Evolutionary conservation across 2,797 vertebrate genomes (phyloP).

Genomic region (Centropyge bicolor): DNA sequence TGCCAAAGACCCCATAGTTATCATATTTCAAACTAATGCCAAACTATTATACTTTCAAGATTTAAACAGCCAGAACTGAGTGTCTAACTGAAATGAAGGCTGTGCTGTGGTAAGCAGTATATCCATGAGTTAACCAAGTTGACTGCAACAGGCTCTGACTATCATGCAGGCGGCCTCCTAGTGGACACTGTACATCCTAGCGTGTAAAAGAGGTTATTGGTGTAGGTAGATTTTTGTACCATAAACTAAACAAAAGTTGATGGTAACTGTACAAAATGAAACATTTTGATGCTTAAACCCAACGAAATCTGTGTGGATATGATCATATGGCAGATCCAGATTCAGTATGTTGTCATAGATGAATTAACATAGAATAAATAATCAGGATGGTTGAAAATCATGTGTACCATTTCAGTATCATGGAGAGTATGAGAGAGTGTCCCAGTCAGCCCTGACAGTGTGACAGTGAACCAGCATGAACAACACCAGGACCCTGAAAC

Average conservation of each 20-base stretch:
- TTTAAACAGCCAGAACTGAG: neutral
- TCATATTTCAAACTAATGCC: neutral
- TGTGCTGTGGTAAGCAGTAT: neutral
- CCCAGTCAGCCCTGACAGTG: no score
- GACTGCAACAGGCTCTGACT: neutral
- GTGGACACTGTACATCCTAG: neutral
- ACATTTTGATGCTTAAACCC: neutral
- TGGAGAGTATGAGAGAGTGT: no score
- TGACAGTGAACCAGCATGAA: constrained; percentile 1
- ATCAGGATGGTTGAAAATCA: neutral
- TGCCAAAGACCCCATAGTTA: neutral
- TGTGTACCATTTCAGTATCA: no score
- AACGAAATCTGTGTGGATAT: neutral
- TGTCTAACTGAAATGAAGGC: neutral
- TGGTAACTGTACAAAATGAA: neutral
- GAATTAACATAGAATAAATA: neutral
- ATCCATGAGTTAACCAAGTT: neutral
- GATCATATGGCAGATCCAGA: neutral
- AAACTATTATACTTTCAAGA: neutral
- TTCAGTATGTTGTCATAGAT: neutral
- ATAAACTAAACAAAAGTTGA: neutral
- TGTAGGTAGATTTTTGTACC: neutral
- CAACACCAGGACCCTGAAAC: neutral
- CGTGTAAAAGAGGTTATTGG: neutral
- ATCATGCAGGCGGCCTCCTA: neutral